These are phyloP conservation scores for Cisticola juncidis DNA, from an alignment of 2,113 vertebrate species.

Conservation along the genomic window DNA sequence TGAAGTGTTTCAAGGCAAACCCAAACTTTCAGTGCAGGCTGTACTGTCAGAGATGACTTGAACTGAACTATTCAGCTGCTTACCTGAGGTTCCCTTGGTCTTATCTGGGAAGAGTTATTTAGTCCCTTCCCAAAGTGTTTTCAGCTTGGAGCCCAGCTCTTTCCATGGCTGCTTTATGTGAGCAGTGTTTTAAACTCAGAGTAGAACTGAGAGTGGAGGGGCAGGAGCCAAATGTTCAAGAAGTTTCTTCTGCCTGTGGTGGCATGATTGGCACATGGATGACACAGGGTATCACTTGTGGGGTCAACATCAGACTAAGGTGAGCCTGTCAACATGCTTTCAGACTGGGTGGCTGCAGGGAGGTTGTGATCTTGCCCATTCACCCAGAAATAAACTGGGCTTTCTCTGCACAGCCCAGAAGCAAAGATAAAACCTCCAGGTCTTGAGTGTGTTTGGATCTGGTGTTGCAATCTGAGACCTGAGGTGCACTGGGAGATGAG, in stretches of 20 bases:
- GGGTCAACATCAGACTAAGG: rapidly evolving
- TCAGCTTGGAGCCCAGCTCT: background rate
- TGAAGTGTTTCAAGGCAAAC: background rate
- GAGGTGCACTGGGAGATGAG: background rate
- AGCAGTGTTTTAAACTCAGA: background rate
- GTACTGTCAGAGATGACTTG: background rate
- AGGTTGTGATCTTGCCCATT: background rate
- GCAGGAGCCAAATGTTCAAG: background rate
- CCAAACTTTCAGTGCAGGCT: background rate
- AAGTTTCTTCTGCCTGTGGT: background rate
- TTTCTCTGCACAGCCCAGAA: background rate
- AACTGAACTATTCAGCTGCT: background rate
- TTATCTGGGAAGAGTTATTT: background rate
- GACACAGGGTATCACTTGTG: background rate
- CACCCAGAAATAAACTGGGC: background rate
- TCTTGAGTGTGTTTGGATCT: background rate
- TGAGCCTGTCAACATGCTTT: background rate
- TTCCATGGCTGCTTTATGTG: background rate
- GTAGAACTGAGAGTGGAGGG: background rate
- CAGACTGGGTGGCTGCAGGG: background rate
- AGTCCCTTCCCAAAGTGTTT: background rate
- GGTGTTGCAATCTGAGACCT: background rate
- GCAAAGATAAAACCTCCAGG: background rate
- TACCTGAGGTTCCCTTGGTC: background rate
- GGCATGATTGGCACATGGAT: rapidly evolving